Evolutionary conservation across 2,888 invertebrate genomes (phyloP).

Genomic region (Cactoblastis cactorum): DNA sequence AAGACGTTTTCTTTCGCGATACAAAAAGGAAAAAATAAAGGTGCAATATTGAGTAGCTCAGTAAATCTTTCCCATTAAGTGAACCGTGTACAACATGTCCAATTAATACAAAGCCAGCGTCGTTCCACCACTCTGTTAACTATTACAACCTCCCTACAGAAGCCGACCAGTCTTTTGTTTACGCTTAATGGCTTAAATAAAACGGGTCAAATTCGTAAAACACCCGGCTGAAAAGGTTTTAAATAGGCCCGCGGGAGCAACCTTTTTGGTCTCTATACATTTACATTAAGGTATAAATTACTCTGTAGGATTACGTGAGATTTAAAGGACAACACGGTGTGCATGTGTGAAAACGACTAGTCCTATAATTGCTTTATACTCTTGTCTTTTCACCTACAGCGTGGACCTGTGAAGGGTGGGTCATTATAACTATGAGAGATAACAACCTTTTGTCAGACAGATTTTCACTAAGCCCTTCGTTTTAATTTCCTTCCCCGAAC

Average conservation of each 20-base stretch:
- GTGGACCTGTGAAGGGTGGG: conserved; percentile 45
- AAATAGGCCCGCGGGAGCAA: conserved; percentile 41
- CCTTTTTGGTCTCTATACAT: conserved; percentile 48
- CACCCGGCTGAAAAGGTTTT: conserved; percentile 58
- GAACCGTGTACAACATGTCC: conserved; percentile 70
- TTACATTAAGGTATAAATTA: conserved; percentile 55
- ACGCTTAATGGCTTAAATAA: conserved; percentile 76
- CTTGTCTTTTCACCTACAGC: conserved; percentile 57
- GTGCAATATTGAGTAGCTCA: conserved; percentile 40
- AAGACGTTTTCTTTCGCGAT: conserved; percentile 7
- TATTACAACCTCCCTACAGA: conserved; percentile 66
- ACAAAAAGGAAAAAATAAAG: conserved; percentile 35
- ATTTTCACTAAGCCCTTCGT: conserved; percentile 63
- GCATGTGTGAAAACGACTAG: conserved; percentile 54
- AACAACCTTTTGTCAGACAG: conserved; percentile 57
- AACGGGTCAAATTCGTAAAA: conserved; percentile 74
- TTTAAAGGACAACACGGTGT: conserved; percentile 48
- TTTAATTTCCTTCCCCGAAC: conserved; percentile 73
- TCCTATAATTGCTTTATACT: conserved; percentile 57
- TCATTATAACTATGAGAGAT: conserved; percentile 67
- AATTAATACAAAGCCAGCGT: conserved; percentile 66
- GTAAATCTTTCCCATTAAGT: conserved; percentile 64
- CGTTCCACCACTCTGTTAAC: conserved; percentile 63
- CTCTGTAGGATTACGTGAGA: conserved; percentile 37
- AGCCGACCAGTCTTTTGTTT: conserved; percentile 71